Percentiles rank a stretch among this genome's conserved stretches.
Evolutionary conservation across 2,113 vertebrate genomes (phyloP).

Genomic region (Vulpes ferrilata): DNA sequence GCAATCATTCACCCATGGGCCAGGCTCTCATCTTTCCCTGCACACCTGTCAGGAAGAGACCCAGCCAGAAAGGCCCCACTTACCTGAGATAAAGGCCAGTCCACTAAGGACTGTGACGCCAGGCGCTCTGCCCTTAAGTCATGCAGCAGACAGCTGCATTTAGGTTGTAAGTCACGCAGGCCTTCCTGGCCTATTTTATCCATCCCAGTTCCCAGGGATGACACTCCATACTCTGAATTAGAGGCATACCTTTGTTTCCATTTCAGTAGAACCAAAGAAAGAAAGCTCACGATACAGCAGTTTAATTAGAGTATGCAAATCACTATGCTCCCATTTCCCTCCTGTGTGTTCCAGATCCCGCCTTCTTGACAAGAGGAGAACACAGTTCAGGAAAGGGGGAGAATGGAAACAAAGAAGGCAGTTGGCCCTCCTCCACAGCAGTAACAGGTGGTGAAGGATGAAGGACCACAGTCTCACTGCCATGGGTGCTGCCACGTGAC

Average conservation of each 20-base stretch:
- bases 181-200: not conserved
- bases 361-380: constrained; percentile 48
- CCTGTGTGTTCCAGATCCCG: not conserved
- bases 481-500: rapidly evolving
- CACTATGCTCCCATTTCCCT: not conserved
- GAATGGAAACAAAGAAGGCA: not conserved
- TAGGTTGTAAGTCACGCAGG: not conserved
- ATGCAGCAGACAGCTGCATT: rapidly evolving
- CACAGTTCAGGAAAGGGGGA: constrained; percentile 25
- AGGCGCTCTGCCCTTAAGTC: not conserved
- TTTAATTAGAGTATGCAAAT: constrained; percentile 78
- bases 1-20: not conserved
- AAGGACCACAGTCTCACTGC: not conserved
- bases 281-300: not conserved
- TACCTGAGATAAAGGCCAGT: constrained; percentile 22
- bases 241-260: not conserved
- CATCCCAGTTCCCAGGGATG: not conserved
- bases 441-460: not conserved
- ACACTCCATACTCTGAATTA: not conserved
- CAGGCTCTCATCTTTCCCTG: not conserved
- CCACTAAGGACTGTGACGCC: rapidly evolving
- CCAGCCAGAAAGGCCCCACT: not conserved
- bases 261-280: constrained; percentile 24
- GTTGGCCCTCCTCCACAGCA: too few species aligned
- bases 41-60: constrained; percentile 25